These are phyloP conservation scores for Aplidium turbinatum DNA, from an alignment of 23 tunicate genomes.

Conservation along the genomic window DNA sequence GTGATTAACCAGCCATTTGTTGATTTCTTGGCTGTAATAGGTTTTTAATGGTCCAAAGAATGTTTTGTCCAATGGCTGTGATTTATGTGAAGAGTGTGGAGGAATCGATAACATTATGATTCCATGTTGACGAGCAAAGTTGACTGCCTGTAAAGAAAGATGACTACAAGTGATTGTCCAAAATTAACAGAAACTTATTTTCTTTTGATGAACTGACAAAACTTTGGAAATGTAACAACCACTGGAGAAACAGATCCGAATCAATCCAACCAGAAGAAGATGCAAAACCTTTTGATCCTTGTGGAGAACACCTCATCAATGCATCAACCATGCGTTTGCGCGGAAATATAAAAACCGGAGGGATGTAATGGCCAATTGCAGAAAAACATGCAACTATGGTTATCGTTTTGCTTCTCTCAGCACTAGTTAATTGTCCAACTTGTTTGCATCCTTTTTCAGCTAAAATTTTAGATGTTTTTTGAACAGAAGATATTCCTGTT, in stretches of 20 bases:
- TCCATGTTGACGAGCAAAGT: conserved; percentile 17
- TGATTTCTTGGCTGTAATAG: conserved; percentile 20
- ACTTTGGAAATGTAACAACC: conserved; percentile 18
- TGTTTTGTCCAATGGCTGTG: conserved; percentile 12
- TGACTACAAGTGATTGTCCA: conserved; percentile 25
- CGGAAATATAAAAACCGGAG: conserved; percentile 21
- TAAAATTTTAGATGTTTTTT: conserved; percentile 15
- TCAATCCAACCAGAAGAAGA: conserved; percentile 25
- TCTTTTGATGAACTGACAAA: background rate
- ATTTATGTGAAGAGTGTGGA: background rate
- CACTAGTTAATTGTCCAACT: conserved; percentile 13
- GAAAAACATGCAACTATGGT: background rate
- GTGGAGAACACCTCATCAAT: conserved; percentile 15
- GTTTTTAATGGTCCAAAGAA: conserved; percentile 14
- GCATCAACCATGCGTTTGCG: conserved; percentile 11
- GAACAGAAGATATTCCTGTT: conserved; percentile 25
- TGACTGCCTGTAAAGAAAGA: background rate
- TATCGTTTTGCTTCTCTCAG: conserved; percentile 13
- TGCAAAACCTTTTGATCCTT: conserved; percentile 8
- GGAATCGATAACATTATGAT: conserved; percentile 28
- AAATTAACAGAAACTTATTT: conserved; percentile 1
- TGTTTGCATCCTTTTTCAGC: conserved; percentile 23
- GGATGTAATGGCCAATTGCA: conserved; percentile 18
- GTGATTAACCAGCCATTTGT: conserved; percentile 18
- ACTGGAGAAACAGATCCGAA: conserved; percentile 11